Base-by-base conservation (phyloP, 2,113 vertebrate species). In the Merops nubicus region DNA sequence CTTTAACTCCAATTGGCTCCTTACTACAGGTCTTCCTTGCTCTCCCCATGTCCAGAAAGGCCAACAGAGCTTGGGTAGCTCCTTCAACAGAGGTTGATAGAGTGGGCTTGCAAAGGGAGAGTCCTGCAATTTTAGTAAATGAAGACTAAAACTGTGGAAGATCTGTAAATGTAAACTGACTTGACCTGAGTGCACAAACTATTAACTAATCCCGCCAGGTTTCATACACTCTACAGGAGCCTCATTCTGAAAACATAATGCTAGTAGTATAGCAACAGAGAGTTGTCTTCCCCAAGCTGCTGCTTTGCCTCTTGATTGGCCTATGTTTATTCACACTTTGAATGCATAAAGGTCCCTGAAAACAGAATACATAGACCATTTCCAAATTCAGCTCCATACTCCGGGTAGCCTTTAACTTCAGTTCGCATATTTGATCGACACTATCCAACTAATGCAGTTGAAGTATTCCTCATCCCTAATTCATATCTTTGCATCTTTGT, bases 341-440 rank as follows among this genome's bases (percentile, higher is more conserved):
- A 45, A 57, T 67, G 25, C 40, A 72, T 48, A 67, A 79, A 53
- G 8, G 14, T 38, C 8, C 11, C 21, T 48, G 67, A 54, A 88
- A 42, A 82, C 31, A 87, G 40, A 65, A 70, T 26, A 56, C 34
- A 31, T 51, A 64, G 7, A 40, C 14, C 12, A 43, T 47, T 81
- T 91, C 38, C 60, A 91, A 82, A 95, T 91, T 76, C 72, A 40
- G 60, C 72, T 95, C 75, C 28, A 40, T 21, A 65, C 3, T 85
- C 56, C 54, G 47, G 47, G 54, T 93, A 79, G 34, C 38, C 59
- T 88, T 93, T 79, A 88, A 81, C 91, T 93, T 81, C 48, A 47
- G 45, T 74, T 92, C 6, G 45, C 80, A 47, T 50, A 84, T 53
- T 15, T 93, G 69, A 91, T 76, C 34, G 56, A 38, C 6, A 40